These are phyloP conservation scores for Epistrophe eligans DNA, from an alignment of 2,888 invertebrate species.

Conservation along the genomic window DNA sequence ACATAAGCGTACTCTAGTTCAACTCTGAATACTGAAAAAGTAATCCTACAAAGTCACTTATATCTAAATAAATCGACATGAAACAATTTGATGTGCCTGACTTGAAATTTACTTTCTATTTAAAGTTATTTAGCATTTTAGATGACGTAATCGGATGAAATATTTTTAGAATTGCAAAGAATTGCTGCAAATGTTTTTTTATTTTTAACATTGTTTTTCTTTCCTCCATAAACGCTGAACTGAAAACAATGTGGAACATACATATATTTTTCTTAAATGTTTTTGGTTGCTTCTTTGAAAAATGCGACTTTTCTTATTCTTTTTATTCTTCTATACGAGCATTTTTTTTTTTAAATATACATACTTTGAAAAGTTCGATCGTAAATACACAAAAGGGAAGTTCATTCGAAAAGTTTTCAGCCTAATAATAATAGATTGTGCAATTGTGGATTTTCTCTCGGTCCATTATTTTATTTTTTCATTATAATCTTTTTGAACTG, in stretches of 20 bases:
- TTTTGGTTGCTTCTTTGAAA: not conserved
- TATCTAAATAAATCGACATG: no score
- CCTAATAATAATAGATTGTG: constrained; percentile 43
- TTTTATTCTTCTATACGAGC: not conserved
- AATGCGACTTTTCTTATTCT: not conserved
- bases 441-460: constrained; percentile 19
- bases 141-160: not conserved
- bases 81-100: no score
- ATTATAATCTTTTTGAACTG: constrained; percentile 33
- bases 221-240: not conserved
- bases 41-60: no score
- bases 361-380: constrained; percentile 20
- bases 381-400: constrained; percentile 19
- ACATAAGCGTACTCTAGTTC: no score
- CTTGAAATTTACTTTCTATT: not conserved
- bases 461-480: constrained; percentile 31
- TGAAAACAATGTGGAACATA: not conserved
- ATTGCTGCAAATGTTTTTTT: not conserved
- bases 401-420: constrained; percentile 38
- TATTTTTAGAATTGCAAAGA: not conserved
- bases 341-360: constrained; percentile 1
- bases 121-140: not conserved
- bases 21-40: no score
- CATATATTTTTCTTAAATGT: not conserved
- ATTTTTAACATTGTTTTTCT: not conserved